phyloP scores from a whole-genome alignment of 2,888 invertebrate species.

The Clepsis dumicolana region DNA sequence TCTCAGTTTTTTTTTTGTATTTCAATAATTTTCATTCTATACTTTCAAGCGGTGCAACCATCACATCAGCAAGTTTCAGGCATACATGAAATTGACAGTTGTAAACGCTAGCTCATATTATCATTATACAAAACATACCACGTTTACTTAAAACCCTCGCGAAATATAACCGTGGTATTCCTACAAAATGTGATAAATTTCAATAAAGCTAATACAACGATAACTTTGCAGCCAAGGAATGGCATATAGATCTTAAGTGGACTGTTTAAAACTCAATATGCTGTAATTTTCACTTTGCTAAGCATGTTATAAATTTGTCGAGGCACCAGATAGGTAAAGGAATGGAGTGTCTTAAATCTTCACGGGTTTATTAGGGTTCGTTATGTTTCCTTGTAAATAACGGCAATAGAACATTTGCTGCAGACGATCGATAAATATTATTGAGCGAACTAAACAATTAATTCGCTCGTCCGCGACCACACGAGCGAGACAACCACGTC shows the following conservation, averaged over 20 bases:
- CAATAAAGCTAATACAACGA: slow-evolving; percentile 34
- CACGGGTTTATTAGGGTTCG: slow-evolving; percentile 56
- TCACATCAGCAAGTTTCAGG: too few species aligned
- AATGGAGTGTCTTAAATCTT: slow-evolving; percentile 59
- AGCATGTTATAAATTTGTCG: not conserved
- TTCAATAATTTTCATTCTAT: too few species aligned
- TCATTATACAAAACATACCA: not conserved
- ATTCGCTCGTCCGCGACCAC: too few species aligned
- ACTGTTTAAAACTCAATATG: not conserved
- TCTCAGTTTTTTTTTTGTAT: too few species aligned
- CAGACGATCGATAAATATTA: not conserved
- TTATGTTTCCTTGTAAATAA: slow-evolving; percentile 1
- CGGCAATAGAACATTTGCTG: not conserved
- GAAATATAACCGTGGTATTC: slow-evolving; percentile 15
- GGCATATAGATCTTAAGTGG: not conserved
- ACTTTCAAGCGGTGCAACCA: too few species aligned
- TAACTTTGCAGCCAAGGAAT: not conserved
- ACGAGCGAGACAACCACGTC: too few species aligned
- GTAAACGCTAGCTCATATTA: too few species aligned
- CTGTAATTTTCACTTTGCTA: not conserved
- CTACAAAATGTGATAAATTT: slow-evolving; percentile 46
- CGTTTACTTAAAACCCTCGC: not conserved
- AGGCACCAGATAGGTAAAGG: slow-evolving; percentile 54
- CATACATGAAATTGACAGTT: too few species aligned
- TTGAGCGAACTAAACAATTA: not conserved